A percentile compares a stretch with the other conserved stretches of the same genome.
Evolutionary conservation across 2,888 invertebrate species (phyloP).

Genomic region (Drosophila tanythrix): DNA sequence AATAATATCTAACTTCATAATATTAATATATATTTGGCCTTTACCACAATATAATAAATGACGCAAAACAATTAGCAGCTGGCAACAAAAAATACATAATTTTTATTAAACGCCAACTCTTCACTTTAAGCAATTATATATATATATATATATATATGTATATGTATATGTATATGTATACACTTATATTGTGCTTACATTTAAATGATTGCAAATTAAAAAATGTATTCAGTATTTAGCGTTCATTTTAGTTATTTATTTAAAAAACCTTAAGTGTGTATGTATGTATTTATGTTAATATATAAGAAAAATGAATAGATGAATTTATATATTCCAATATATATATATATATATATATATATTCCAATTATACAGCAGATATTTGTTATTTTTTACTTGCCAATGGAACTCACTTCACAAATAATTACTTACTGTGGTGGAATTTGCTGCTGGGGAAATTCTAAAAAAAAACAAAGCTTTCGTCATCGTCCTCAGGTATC

Average conservation of each 20-base stretch:
- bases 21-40: not conserved
- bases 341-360: not conserved
- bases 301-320: not conserved
- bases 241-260: not conserved
- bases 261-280: not conserved
- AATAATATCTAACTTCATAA: not conserved
- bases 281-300: conserved; percentile 1
- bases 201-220: not conserved
- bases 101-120: not conserved
- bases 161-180: not conserved
- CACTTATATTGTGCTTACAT: not conserved
- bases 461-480: not conserved
- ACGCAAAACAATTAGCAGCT: not conserved
- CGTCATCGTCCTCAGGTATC: not conserved
- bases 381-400: not conserved
- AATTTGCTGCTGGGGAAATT: not conserved
- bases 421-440: not conserved
- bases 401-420: not conserved
- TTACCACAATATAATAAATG: not conserved
- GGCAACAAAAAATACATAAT: not conserved
- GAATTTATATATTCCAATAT: conserved; percentile 1
- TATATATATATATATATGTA: not conserved
- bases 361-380: not conserved
- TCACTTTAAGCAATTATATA: not conserved
- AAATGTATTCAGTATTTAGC: not conserved